These are phyloP conservation scores for Copsychus sechellarum DNA, from an alignment of 2,113 vertebrate genomes.

Conservation along the genomic window DNA sequence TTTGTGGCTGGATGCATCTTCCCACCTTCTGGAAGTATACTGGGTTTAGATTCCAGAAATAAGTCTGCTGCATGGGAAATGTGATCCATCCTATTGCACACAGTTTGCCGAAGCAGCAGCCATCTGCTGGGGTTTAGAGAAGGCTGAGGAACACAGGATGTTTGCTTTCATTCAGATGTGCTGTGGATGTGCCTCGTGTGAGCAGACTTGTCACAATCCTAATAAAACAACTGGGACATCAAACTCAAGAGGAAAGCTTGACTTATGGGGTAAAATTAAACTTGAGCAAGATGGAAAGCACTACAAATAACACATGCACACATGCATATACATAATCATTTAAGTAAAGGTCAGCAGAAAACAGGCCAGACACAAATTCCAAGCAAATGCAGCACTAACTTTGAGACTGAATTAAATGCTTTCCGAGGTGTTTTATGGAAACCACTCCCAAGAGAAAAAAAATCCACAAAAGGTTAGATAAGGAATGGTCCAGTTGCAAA, in stretches of 20 bases:
- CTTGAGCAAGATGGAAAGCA: background rate
- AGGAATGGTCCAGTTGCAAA: background rate
- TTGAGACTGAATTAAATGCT: background rate
- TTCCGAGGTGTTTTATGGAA: background rate
- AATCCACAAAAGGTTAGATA: background rate
- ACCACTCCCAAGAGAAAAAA: background rate
- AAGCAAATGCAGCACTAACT: background rate
- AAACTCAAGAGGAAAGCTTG: background rate
- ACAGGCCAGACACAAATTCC: background rate
- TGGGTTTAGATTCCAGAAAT: conserved; percentile 40
- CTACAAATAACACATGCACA: background rate
- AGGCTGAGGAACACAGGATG: conserved; percentile 58
- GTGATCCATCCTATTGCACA: background rate
- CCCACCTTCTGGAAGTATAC: background rate
- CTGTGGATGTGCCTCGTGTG: background rate
- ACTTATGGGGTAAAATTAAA: background rate
- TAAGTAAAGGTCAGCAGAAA: conserved; percentile 13
- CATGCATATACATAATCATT: background rate
- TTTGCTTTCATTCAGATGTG: conserved; percentile 48
- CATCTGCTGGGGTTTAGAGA: conserved; percentile 46
- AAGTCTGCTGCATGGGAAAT: conserved; percentile 43
- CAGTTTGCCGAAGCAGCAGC: conserved; percentile 50
- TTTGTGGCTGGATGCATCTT: background rate
- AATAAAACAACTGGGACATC: conserved; percentile 8
- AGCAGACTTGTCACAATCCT: background rate